Evolutionary conservation across 2,113 vertebrate genomes (phyloP), one percentile per base, ranked within the genome.

Genomic region (Odontophorus gujanensis): DNA sequence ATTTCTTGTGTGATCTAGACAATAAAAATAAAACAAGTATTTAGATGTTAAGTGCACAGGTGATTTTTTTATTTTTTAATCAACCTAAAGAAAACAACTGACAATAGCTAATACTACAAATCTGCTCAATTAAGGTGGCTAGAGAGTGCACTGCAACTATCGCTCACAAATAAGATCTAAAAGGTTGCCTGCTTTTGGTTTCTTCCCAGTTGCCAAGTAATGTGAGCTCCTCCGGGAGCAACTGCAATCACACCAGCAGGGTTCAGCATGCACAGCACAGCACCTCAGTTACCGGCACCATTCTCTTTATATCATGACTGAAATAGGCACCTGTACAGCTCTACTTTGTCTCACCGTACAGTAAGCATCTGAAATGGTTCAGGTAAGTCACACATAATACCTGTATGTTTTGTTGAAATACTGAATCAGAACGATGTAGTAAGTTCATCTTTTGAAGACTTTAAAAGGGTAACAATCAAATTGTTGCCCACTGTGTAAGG

Each of bases 1-100:
- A 99, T 99, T 98, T 99, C 99, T 96, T 99, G 99, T 34, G 99
- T 99, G 97, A 99, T 99, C 99, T 99, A 95, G 95, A 85, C 36
- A 85, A 95, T 57, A 40, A 19, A 82, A 90, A 86, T 28, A 92
- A 95, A 88, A 96, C 42, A 97, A 59, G 69, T 7, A 32, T 82
- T 93, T 81, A 59, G 10, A 66, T 5, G 24, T 67, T 58, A 81
- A 73, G 18, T 26, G 7, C 19, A 53, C 4, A 30, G 13, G 7
- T 53, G 7, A 53, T 53, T 16, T 81, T 80, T 77, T 68, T 7
- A 9, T 18, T 80, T 84, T 81, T 38, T n/a, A 57, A 73, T 48
- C 42, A 88, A 59, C 21, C 30, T 59, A 57, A 32, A 89, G 32
- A 47, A 76, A 85, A 82, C 1, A 79, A 53, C 5, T 50, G 13